These are phyloP conservation scores for Isurus oxyrinchus DNA, from an alignment of 2,113 vertebrate species.

Conservation along the genomic window DNA sequence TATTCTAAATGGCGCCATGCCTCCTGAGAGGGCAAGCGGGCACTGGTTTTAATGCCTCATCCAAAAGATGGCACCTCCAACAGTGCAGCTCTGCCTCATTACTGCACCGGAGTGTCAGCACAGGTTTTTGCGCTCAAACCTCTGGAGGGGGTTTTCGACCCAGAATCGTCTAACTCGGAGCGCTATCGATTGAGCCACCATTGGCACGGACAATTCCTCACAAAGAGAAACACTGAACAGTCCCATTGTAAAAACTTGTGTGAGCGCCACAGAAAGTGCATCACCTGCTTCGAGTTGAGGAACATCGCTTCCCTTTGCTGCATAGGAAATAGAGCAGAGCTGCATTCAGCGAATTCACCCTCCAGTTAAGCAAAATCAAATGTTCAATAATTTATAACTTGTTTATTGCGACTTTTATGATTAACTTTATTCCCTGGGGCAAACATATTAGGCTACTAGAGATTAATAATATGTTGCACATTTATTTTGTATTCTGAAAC, in stretches of 20 bases:
- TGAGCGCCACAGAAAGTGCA: too few relatives aligned
- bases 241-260: too few relatives aligned
- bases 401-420: neutral
- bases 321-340: neutral
- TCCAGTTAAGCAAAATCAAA: neutral
- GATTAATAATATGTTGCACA: neutral
- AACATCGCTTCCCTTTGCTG: neutral
- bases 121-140: neutral
- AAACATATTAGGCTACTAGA: neutral
- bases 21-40: neutral
- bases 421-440: neutral
- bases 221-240: too few relatives aligned
- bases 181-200: too few relatives aligned
- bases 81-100: too few relatives aligned
- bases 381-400: neutral
- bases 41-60: neutral
- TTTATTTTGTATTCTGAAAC: neutral
- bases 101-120: too few relatives aligned
- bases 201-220: too few relatives aligned
- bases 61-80: neutral
- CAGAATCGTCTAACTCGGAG: neutral
- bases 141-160: neutral
- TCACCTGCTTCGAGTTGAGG: neutral
- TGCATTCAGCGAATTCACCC: neutral
- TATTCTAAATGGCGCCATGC: neutral